phyloP scores from a whole-genome alignment of 2,797 vertebrate species.

The Nasua narica region DNA sequence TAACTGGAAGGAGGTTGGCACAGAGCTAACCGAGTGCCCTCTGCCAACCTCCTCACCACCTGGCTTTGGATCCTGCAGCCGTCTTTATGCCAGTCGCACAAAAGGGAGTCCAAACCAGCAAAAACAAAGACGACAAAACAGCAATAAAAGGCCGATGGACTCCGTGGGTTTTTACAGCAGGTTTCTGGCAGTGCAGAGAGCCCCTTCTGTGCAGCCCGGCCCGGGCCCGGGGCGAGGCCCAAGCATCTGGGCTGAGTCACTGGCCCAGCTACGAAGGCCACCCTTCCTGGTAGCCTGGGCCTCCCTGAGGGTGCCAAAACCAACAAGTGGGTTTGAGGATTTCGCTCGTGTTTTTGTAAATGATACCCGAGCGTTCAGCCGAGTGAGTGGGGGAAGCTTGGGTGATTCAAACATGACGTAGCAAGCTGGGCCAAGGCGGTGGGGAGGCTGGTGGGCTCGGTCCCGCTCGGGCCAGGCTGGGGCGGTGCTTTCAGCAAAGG shows the following conservation, averaged over 20 bases:
- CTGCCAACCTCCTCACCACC: slow-evolving; percentile 14
- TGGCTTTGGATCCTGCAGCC: slow-evolving; percentile 41
- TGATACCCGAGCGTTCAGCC: slow-evolving; percentile 32
- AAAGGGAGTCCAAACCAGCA: slow-evolving; percentile 36
- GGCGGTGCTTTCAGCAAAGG: not conserved
- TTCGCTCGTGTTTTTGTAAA: slow-evolving; percentile 52
- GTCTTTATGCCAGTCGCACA: slow-evolving; percentile 34
- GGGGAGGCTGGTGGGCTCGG: slow-evolving; percentile 44
- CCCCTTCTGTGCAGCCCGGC: not conserved
- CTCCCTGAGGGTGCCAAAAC: slow-evolving; percentile 64
- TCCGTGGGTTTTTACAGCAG: not conserved
- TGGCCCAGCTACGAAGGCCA: slow-evolving; percentile 75
- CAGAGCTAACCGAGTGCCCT: not conserved
- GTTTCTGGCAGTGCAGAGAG: not conserved
- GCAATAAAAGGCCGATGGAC: not conserved
- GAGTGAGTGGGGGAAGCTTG: slow-evolving; percentile 61
- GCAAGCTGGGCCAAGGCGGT: not conserved
- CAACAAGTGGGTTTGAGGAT: slow-evolving; percentile 68
- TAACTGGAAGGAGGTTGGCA: slow-evolving; percentile 6
- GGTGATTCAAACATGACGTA: not conserved
- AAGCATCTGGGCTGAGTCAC: slow-evolving; percentile 48
- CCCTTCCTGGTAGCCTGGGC: slow-evolving; percentile 60
- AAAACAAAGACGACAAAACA: slow-evolving; percentile 24
- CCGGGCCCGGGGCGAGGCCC: slow-evolving; percentile 33
- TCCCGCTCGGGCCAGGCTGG: slow-evolving; percentile 5